Percentiles rank a stretch among this genome's conserved stretches.
Conservation (phyloP, 2,888 invertebrate species). For the Metacarcinus magister region DNA sequence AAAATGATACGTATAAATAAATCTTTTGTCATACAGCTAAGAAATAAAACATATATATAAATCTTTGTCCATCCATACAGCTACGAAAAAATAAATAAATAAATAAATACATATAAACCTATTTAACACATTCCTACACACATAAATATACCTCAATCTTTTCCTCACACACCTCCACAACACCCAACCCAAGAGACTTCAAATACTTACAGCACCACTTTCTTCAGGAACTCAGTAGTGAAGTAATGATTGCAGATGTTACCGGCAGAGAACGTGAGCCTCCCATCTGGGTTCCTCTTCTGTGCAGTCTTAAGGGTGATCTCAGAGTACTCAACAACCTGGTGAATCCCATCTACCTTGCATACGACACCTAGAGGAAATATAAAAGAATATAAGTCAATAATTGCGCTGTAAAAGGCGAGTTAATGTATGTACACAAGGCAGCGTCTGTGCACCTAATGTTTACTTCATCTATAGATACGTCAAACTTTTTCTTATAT, state of each 20-base stretch:
- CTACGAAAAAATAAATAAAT: too few species aligned
- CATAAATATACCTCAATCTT: not conserved
- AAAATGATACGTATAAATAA: too few species aligned
- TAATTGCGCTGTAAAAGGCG: too few species aligned
- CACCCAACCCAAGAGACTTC: not conserved
- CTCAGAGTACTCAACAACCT: conserved; percentile 98
- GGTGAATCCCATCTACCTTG: conserved; percentile 94
- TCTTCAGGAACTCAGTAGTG: conserved; percentile 92
- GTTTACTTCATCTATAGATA: too few species aligned
- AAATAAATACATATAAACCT: not conserved
- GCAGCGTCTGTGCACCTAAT: too few species aligned
- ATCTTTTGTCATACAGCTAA: too few species aligned
- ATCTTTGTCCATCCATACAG: too few species aligned
- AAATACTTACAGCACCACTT: conserved; percentile 87
- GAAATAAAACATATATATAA: too few species aligned
- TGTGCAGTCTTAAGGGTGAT: conserved; percentile 94
- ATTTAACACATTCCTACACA: not conserved
- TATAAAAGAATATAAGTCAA: too few species aligned
- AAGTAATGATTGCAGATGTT: conserved; percentile 99
- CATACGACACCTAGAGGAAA: conserved; percentile 95
- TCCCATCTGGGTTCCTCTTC: conserved; percentile 90
- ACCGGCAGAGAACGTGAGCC: conserved; percentile 95
- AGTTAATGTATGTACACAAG: too few species aligned
- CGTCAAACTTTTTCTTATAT: too few species aligned
- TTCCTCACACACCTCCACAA: not conserved